phyloP scores from a whole-genome alignment of 2,888 invertebrate genomes.

The Epinotia brunnichana region DNA sequence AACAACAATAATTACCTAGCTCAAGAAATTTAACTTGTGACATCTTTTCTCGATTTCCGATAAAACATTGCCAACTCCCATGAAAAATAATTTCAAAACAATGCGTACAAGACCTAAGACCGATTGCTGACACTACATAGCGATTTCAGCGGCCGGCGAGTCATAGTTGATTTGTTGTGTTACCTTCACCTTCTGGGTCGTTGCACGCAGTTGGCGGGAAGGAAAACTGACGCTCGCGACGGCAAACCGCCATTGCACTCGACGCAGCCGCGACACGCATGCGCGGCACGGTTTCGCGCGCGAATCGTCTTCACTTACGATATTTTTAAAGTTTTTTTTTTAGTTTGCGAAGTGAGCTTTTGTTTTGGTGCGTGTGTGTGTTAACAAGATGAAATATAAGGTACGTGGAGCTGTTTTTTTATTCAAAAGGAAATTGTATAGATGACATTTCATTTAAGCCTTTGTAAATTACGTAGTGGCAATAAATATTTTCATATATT shows the following conservation, averaged over 20 bases:
- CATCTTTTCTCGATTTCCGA: background rate
- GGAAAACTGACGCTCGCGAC: constrained; percentile 44
- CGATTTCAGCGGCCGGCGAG: constrained; percentile 28
- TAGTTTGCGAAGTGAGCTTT: constrained; percentile 37
- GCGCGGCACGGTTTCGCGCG: constrained; percentile 45
- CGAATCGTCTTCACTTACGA: constrained; percentile 28
- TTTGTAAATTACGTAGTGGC: too few species aligned
- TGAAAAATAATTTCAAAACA: constrained; percentile 11
- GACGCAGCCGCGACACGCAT: constrained; percentile 40
- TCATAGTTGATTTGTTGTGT: constrained; percentile 30
- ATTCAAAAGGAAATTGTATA: too few species aligned
- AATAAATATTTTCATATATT: too few species aligned
- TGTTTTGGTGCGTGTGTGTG: constrained; percentile 24
- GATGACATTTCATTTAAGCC: too few species aligned
- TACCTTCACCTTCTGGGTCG: constrained; percentile 46
- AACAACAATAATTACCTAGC: background rate
- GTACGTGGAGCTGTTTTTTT: constrained; percentile 21
- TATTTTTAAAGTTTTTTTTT: constrained; percentile 20
- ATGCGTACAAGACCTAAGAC: background rate
- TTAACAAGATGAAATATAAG: constrained; percentile 46
- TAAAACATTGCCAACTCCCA: background rate
- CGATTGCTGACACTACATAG: constrained; percentile 9
- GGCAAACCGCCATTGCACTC: constrained; percentile 33
- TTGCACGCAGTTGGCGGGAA: constrained; percentile 38
- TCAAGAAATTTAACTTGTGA: background rate